phyloP scores from a whole-genome alignment of 2,113 vertebrate species.

The Polypterus bichir region DNA sequence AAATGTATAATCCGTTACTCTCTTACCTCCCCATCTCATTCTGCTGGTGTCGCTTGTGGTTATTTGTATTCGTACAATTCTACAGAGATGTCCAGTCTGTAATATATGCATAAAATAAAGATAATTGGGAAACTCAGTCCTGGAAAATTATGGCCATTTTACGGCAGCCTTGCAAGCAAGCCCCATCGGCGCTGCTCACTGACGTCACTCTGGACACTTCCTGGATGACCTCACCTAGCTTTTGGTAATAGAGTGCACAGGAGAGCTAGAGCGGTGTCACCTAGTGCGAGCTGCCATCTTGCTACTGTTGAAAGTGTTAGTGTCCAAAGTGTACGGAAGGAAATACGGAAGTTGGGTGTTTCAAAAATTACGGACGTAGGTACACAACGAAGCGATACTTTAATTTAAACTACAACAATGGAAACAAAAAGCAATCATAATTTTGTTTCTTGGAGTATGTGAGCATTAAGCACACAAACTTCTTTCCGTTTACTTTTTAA shows the following conservation, averaged over 20 bases:
- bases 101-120: constrained; percentile 26
- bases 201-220: constrained; percentile 40
- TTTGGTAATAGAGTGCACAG: not conserved
- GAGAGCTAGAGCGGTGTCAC: not conserved
- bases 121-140: constrained; percentile 35
- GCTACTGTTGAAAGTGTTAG: too few species aligned
- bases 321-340: too few species aligned
- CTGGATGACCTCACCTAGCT: constrained; percentile 12
- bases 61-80: not conserved
- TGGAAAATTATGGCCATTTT: constrained; percentile 47
- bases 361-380: too few species aligned
- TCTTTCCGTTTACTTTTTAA: too few species aligned
- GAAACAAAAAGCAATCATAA: too few species aligned
- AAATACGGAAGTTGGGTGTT: too few species aligned
- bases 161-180: constrained; percentile 44
- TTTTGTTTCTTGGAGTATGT: too few species aligned
- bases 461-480: too few species aligned
- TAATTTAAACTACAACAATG: too few species aligned
- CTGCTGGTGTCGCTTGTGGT: constrained; percentile 24
- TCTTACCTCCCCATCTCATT: constrained; percentile 56
- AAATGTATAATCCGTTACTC: not conserved
- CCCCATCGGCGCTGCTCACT: constrained; percentile 44
- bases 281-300: too few species aligned
- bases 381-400: too few species aligned
- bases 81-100: not conserved